Evolutionary conservation across 2,888 invertebrate genomes (phyloP), one percentile per base, ranked within the genome.

Genomic region (Hermaeophaga mercurialis): DNA sequence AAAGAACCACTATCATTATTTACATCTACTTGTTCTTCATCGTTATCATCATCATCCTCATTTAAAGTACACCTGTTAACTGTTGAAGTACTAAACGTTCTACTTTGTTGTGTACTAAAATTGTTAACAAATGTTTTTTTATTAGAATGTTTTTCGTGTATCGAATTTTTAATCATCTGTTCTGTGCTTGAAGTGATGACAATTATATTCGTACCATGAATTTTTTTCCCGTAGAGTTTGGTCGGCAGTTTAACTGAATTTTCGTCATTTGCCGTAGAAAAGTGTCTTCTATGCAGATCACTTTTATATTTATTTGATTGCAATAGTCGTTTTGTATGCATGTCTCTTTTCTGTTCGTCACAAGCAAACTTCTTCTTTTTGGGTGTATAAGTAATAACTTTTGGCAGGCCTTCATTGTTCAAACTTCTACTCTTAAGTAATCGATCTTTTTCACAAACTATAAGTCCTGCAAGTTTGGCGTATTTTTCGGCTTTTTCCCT

Each of bases 401-500:
- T n/a, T 11, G 11, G 31, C 22, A 18, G 11, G 24, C 2, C 12
- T 17, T 26, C 41, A 28, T 5, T 5, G 8, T 4, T 12, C 1
- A 2, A 7, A 11, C 3, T 15, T 9, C 12, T 1, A 17, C n/a
- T 38, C 31, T 43, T 43, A 41, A 8, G 62, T 22, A 22, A 6
- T 22, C 6, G 3, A n/a, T 22, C 19, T 19, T 1, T 39, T 39
- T 73, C 71, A 26, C 69, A 66, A 0, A 74, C 53, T 12, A 67
- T 58, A 19, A 74, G 58, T 15, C 75, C 75, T 3, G 71, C 73
- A n/a, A 68, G 68, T 15, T 65, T 63, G 0, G 75, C 75, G 2
- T 73, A 73, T 57, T 67, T 70, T 49, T 71, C 67, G 0, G 75
- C 74, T 38, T 70, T 69, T 9, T 66, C 60, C 26, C 58, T 63